Percentiles rank a stretch among this genome's conserved stretches.
These are phyloP conservation scores for Agrilus planipennis DNA, from an alignment of 1,140 invertebrate species.

Conservation along the genomic window DNA sequence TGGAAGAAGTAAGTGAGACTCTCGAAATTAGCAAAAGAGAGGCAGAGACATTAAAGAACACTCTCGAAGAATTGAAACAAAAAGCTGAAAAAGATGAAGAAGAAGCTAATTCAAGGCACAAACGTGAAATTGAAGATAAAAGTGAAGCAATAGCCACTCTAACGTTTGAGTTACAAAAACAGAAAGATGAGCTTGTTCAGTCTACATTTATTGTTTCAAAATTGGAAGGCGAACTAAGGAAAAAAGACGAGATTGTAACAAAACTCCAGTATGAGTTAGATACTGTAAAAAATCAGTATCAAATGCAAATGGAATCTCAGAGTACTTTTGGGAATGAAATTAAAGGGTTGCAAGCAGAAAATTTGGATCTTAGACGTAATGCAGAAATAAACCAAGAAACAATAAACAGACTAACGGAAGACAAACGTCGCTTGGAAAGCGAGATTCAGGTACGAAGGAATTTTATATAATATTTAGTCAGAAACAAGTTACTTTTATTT, in stretches of 20 bases:
- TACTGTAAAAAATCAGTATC: slow-evolving; percentile 1
- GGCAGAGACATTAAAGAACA: slow-evolving; percentile 38
- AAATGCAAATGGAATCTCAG: neutral
- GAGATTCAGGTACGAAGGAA: too few species aligned
- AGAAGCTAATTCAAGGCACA: slow-evolving; percentile 14
- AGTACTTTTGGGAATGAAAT: neutral
- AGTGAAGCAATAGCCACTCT: slow-evolving; percentile 37
- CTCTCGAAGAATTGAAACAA: slow-evolving; percentile 35
- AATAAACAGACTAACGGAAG: slow-evolving; percentile 34
- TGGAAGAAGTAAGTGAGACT: slow-evolving; percentile 37
- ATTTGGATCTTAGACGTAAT: slow-evolving; percentile 37
- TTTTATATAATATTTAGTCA: too few species aligned
- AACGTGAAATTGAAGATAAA: slow-evolving; percentile 14
- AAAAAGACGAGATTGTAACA: slow-evolving; percentile 9
- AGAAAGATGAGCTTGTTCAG: slow-evolving; percentile 25
- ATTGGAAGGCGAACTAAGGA: slow-evolving; percentile 11
- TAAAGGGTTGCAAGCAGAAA: slow-evolving; percentile 9
- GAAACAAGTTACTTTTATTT: too few species aligned
- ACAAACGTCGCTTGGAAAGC: slow-evolving; percentile 37
- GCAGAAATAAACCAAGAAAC: slow-evolving; percentile 27
- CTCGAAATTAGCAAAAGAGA: slow-evolving; percentile 37
- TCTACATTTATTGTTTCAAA: slow-evolving; percentile 6
- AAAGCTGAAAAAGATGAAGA: slow-evolving; percentile 29
- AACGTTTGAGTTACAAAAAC: slow-evolving; percentile 35
- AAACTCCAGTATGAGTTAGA: slow-evolving; percentile 11